These are phyloP conservation scores for Nautilus pompilius DNA, from an alignment of 1,140 invertebrate genomes.

Conservation along the genomic window DNA sequence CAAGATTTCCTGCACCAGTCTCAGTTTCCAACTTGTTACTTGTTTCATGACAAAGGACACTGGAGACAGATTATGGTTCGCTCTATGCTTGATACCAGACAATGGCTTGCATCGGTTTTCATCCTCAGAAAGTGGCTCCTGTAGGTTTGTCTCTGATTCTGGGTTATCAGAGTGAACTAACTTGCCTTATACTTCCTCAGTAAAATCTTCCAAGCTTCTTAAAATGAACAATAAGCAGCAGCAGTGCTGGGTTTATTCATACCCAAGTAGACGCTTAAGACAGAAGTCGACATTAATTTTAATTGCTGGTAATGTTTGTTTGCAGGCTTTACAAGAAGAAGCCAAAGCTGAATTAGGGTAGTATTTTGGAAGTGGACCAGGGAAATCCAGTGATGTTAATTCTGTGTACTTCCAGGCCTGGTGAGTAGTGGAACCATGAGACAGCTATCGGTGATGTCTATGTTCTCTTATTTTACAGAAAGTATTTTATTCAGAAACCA, in stretches of 20 bases:
- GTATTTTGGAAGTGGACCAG: neutral
- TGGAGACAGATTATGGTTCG: too few species aligned
- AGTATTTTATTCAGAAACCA: too few species aligned
- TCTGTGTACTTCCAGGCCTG: neutral
- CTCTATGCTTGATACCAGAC: too few species aligned
- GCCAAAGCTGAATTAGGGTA: neutral
- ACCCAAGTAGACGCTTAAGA: too few species aligned
- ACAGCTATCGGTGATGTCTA: neutral
- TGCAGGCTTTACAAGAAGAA: neutral
- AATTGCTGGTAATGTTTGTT: too few species aligned
- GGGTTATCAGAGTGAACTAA: neutral
- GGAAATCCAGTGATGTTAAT: neutral
- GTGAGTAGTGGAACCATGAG: neutral
- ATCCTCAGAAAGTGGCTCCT: too few species aligned
- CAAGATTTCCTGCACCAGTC: too few species aligned
- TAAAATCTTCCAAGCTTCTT: neutral
- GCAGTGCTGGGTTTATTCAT: neutral
- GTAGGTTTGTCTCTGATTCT: neutral
- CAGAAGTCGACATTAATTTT: too few species aligned
- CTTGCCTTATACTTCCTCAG: neutral
- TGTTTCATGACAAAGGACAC: too few species aligned
- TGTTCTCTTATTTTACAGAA: neutral
- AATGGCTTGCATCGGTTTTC: too few species aligned
- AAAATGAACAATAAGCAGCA: neutral
- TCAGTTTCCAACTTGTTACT: too few species aligned